Conservation (phyloP, 2,888 invertebrate genomes). For the Coelogynopora nodosa region DNA sequence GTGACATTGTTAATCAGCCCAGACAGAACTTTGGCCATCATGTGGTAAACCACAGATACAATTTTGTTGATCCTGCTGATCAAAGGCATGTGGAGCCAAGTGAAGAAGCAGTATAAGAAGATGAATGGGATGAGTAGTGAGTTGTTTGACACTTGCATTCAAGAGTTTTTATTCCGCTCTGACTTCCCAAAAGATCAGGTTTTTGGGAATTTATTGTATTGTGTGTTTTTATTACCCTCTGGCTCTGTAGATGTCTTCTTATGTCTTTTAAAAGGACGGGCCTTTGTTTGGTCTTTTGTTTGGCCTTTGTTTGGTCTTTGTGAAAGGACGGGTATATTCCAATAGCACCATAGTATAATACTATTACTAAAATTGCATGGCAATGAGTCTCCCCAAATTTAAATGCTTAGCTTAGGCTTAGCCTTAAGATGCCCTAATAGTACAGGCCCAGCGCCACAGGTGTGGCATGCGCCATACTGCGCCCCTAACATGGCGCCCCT, state of each 20-base stretch:
- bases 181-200: neutral
- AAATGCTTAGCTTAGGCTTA: too few species aligned
- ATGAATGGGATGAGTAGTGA: neutral
- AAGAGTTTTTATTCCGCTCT: neutral
- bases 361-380: too few species aligned
- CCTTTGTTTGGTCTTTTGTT: too few species aligned
- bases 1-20: neutral
- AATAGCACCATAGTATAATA: neutral
- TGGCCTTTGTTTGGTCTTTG: too few species aligned
- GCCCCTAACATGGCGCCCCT: too few species aligned
- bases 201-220: neutral
- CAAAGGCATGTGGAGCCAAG: neutral
- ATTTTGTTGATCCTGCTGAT: neutral
- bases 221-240: neutral
- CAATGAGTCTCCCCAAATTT: too few species aligned
- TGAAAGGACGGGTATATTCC: neutral
- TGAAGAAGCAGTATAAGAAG: neutral
- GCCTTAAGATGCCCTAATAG: too few species aligned
- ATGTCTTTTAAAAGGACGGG: too few species aligned
- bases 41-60: neutral
- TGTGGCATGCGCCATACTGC: too few species aligned
- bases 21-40: neutral
- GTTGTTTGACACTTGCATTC: neutral
- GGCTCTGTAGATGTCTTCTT: neutral
- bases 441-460: too few species aligned